phyloP scores from a whole-genome alignment of 2,888 invertebrate species.

The Drosophila percnosoma region DNA sequence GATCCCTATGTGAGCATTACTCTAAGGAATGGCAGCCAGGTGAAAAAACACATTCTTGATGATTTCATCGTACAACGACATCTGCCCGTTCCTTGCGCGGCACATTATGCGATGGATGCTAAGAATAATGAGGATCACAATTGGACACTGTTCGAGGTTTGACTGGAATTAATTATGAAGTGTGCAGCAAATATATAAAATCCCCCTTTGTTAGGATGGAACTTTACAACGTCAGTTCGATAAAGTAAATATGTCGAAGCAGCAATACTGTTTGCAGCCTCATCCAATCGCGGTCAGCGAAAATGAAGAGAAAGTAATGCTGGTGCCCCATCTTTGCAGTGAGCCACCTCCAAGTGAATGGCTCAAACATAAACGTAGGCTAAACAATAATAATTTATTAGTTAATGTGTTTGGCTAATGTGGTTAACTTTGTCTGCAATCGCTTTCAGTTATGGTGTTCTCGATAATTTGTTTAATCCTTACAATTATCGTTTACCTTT shows the following conservation, averaged over 20 bases:
- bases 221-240: conserved; percentile 3
- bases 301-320: not conserved
- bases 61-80: conserved; percentile 45
- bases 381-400: not conserved
- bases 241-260: conserved; percentile 3
- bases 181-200: not conserved
- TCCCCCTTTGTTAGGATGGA: conserved; percentile 31
- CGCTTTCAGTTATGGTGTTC: conserved; percentile 87
- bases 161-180: not conserved
- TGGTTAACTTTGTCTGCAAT: not conserved
- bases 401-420: not conserved
- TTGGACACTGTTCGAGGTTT: conserved; percentile 51
- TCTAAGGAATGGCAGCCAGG: conserved; percentile 1
- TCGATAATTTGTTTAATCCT: conserved; percentile 89
- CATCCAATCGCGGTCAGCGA: not conserved
- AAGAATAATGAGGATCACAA: not conserved
- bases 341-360: not conserved
- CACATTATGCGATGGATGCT: conserved; percentile 28
- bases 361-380: conserved; percentile 3
- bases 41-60: conserved; percentile 14
- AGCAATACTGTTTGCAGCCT: conserved; percentile 49
- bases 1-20: conserved; percentile 41
- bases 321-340: conserved; percentile 37
- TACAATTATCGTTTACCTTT: conserved; percentile 85
- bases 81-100: conserved; percentile 43